Base-by-base conservation (phyloP, 1,140 invertebrate species). In the Helicoverpa zea region DNA sequence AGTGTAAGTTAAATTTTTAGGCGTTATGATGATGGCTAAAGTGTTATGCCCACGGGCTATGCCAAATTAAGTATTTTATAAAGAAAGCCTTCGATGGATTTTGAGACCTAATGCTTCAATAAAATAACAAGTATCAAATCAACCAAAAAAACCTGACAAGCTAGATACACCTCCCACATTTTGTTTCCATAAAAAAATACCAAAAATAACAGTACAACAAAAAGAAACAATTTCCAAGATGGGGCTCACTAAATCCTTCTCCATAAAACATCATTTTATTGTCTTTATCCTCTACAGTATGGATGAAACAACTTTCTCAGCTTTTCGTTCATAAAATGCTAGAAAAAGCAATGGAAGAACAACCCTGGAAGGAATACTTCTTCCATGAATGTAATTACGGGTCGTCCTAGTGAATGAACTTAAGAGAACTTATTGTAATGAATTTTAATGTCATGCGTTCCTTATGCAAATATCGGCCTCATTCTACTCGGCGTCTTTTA, bases 371-470 rank as follows among this genome's bases (percentile, higher is more conserved):
- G 35, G 7, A 43, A 43, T 66, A 29, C 59, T 29, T 16, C 9
- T 66, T 66, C 59, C 49, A 66, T 77, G 75, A 64, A 82, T 75
- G 47, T 76, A 82, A 80, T 81, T 59, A 52, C 7, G 30, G 16
- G 14, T 14, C 66, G 18, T 78, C 66, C 18, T 18, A 77, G 47
- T 66, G 74, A 76, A 77, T 51, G 49, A 77, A 70, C 81, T 85
- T 85, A 80, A 74, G 75, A 23, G 68, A 88, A 90, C 80, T 88
- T 83, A 80, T 80, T 77, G 81, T 86, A 86, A 90, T 90, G 87
- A 90, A 90, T 90, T 89, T 89, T 89, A 89, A 89, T 86, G 82
- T 76, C 68, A 82, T 68, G 79, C 81, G 86, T 80, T 85, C 83
- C 83, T 90, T 85, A 90, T 90, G 89, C 83, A 87, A 90, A 90